Conservation (phyloP, 1,140 invertebrate genomes). For the Hyles euphorbiae region DNA sequence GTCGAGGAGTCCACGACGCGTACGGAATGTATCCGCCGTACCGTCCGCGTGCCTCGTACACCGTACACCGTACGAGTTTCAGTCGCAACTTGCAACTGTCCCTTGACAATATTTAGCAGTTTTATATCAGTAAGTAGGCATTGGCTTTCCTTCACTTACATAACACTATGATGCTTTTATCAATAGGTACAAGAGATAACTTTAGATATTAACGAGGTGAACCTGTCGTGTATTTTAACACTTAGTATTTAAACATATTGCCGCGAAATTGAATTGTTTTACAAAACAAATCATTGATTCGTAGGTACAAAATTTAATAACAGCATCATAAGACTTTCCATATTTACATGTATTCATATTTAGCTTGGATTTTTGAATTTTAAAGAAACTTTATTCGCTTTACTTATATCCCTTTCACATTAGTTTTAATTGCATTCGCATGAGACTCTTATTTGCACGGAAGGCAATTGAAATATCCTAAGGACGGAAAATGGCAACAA, state of each 20-base stretch:
- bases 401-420: conserved; percentile 44
- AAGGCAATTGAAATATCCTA: conserved; percentile 47
- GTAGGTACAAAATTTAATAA: conserved; percentile 4
- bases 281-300: conserved; percentile 16
- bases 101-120: too few relatives aligned
- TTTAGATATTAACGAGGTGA: neutral
- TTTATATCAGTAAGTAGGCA: too few relatives aligned
- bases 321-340: neutral
- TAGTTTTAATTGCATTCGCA: conserved; percentile 65
- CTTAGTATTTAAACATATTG: conserved; percentile 10
- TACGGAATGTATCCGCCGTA: too few relatives aligned
- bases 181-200: too few relatives aligned
- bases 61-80: too few relatives aligned
- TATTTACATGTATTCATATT: neutral
- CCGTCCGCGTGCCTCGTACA: too few relatives aligned
- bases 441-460: conserved; percentile 66
- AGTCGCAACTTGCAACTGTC: too few relatives aligned
- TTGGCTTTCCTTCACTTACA: too few relatives aligned
- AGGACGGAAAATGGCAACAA: conserved; percentile 64
- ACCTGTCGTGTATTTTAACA: conserved; percentile 1
- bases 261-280: conserved; percentile 74
- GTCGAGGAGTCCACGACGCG: too few relatives aligned
- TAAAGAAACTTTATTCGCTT: conserved; percentile 24
- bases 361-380: conserved; percentile 8
- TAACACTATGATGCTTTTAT: too few relatives aligned